Evolutionary conservation across 1,140 invertebrate genomes (phyloP), one percentile per base, ranked within the genome.

Genomic region (Ceratosolen solmsi): DNA sequence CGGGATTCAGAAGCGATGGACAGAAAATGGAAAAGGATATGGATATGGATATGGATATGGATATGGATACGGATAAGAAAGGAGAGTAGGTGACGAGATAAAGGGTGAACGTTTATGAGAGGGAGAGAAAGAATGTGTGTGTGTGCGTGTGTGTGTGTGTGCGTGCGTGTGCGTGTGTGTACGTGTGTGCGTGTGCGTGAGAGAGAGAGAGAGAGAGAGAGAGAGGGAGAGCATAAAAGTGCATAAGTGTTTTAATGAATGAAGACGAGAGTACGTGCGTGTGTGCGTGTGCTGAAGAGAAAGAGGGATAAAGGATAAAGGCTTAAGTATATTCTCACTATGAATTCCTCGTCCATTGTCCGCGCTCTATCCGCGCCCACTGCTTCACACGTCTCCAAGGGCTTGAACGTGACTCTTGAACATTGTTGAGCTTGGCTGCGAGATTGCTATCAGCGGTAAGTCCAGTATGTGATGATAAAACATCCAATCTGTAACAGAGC

Each of bases 381-480:
- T 63, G 25, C 75, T 77, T 20, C 56, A 60, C 58, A 56, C 56
- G n/a, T 11, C 60, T 9, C 33, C 56, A 36, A 77, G 56, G 74
- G 71, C 76, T 83, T 60, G 77, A 36, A 38, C 56, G 71, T 58
- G 79, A 72, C 49, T 71, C 70, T 77, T 72, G 51, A 22, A 38
- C 77, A 70, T 76, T 82, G 80, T 85, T 84, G 83, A 84, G 82
- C 83, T 83, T 58, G 82, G 76, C 83, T 71, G 41, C 82, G 51
- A 56, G 65, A 51, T 27, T 36, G 2, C 65, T 36, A 49, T 58
- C 58, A 85, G 81, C 84, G 86, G 86, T 87, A 87, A 87, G 86
- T 87, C 71, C 86, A 84, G 85, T 84, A 82, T 84, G 83, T 80
- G 80, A 79, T 84, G 78, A 80, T 80, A 60, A 65, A 68, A 78